Evolutionary conservation across 1,140 invertebrate genomes (phyloP).

Genomic region (Drosophila albomicans): DNA sequence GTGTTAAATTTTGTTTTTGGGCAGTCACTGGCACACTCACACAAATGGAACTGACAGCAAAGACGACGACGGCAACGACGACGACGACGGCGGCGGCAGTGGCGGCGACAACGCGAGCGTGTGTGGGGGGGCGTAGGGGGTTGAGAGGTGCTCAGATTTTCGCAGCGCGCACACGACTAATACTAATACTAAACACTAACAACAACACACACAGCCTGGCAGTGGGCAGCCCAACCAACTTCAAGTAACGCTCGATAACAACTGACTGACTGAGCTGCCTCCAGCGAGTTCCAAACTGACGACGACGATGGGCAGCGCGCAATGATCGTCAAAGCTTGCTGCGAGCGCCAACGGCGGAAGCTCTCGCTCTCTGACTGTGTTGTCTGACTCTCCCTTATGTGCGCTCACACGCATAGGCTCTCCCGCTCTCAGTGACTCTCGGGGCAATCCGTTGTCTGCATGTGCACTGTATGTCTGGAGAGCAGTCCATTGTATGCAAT

Average conservation of each 20-base stretch:
- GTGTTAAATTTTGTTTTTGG: conserved; percentile 39
- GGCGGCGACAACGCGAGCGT: conserved; percentile 70
- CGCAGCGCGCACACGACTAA: conserved; percentile 64
- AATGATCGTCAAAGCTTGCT: conserved; percentile 40
- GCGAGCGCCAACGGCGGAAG: conserved; percentile 15
- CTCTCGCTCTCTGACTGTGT: background rate
- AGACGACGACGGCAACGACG: conserved; percentile 13
- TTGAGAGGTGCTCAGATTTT: conserved; percentile 55
- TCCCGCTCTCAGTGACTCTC: conserved; percentile 3
- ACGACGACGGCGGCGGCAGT: conserved; percentile 23
- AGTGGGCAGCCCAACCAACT: conserved; percentile 61
- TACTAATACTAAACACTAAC: conserved; percentile 48
- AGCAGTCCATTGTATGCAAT: conserved; percentile 28
- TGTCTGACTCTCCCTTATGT: too few relatives aligned
- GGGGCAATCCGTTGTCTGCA: background rate
- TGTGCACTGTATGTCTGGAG: conserved; percentile 7
- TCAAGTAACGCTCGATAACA: conserved; percentile 73
- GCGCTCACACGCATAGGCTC: conserved; percentile 9
- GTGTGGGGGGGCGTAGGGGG: background rate
- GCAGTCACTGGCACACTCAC: conserved; percentile 44
- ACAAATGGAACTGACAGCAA: conserved; percentile 39
- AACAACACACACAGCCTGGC: conserved; percentile 41
- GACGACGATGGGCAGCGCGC: background rate
- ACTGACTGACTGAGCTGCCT: conserved; percentile 50
- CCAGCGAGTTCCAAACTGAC: conserved; percentile 36